Conservation (phyloP, 2,113 vertebrate genomes). For the Coptodon rendalli region DNA sequence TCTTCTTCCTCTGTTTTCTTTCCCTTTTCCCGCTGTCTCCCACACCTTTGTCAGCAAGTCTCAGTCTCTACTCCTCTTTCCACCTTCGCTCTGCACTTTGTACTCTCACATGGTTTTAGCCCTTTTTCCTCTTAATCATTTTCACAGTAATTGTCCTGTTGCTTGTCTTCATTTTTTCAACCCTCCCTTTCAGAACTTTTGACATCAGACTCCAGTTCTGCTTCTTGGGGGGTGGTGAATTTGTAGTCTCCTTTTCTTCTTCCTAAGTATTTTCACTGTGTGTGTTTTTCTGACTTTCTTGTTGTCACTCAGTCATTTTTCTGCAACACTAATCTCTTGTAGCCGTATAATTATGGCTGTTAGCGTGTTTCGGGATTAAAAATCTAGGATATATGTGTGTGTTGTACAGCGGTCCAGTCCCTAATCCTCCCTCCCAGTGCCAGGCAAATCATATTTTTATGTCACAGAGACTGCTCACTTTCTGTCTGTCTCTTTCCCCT, state of each 20-base stretch:
- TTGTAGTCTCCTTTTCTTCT: neutral
- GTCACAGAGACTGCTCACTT: slow-evolving; percentile 24
- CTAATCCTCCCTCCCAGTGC: slow-evolving; percentile 36
- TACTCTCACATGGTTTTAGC: neutral
- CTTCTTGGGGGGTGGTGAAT: neutral
- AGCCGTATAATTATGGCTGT: slow-evolving; percentile 57
- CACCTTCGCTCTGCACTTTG: neutral
- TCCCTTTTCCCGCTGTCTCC: neutral
- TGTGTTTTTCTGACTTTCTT: neutral
- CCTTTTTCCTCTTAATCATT: neutral
- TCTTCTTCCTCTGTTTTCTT: neutral
- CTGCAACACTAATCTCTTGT: slow-evolving; percentile 60
- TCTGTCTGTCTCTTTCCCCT: neutral
- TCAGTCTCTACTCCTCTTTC: neutral
- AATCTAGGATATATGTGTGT: slow-evolving; percentile 15
- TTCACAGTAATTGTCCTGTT: neutral
- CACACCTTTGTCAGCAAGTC: slow-evolving; percentile 9
- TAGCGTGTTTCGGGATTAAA: slow-evolving; percentile 66
- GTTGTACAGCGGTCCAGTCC: slow-evolving; percentile 17
- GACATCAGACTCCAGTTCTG: neutral
- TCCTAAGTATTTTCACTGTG: neutral
- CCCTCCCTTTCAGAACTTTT: neutral
- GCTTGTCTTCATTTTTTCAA: neutral
- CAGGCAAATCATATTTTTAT: slow-evolving; percentile 35
- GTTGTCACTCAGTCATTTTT: slow-evolving; percentile 1